Base-by-base conservation (phyloP, 2,113 vertebrate genomes). In the Megaleporinus macrocephalus region DNA sequence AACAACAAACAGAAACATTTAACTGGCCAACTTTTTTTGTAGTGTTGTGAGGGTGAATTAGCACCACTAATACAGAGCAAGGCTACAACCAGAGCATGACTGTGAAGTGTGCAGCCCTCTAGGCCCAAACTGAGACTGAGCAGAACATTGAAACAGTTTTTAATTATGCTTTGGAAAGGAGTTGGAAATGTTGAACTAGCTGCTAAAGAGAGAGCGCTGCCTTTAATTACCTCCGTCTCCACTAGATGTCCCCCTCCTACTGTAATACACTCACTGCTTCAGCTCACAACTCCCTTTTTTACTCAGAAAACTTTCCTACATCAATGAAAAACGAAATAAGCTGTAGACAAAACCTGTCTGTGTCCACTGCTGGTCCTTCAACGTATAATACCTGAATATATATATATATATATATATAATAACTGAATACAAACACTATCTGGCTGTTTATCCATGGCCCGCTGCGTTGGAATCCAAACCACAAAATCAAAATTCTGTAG, bases 201-300 rank as follows among this genome's bases (percentile, higher is more conserved):
- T 10, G 7, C 22, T 14, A 1, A 20, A 22, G 55, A 6, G 49
- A 7, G 30, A 36, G 16, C 29, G 41, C 1, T 41, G 10, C 30
- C 20, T 24, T 33, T 0, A 11, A 18, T 16, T 22, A 22, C 13
- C 10, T 73, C 29, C 0, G 5, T 24, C 1, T 55, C 90, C 90
- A 88, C 88, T 88, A 89, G 90, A 83, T 85, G 89, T 65, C 87
- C 11, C 62, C 12, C 18, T 68, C 30, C 16, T 68, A 68, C 16
- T 26, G 10, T 22, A 13, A 14, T 66, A 29, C 57, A 61, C 24
- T 26, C 57, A 61, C 24, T 26, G n/a, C 24, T 26, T 61, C 7
- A 10, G 57, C 12, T 24, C 57, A 26, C 3, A 0, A 61, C 57
- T 24, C 12, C 36, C 22, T n/a, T 68, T 30, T 41, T 68, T 66